A percentile compares a stretch with the other conserved stretches of the same genome.
Conservation (phyloP, 2,797 vertebrate species). For the Cossypha polioptera region DNA sequence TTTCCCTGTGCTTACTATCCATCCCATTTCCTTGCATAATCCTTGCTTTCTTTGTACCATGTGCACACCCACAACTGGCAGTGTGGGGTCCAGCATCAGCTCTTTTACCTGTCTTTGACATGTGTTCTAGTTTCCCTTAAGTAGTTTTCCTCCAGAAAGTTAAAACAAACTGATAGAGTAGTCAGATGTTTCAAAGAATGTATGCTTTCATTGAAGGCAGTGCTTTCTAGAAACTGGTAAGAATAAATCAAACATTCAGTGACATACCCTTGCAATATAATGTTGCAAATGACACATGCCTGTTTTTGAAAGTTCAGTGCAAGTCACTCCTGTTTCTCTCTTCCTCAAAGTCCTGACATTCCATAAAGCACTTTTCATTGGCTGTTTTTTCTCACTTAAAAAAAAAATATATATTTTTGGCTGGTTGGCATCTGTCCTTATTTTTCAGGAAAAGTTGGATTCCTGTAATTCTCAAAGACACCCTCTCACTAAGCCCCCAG, state of each 20-base stretch:
- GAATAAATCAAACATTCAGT: neutral
- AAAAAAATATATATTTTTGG: neutral
- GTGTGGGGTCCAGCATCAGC: neutral
- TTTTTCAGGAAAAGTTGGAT: neutral
- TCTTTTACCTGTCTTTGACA: neutral
- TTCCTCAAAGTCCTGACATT: neutral
- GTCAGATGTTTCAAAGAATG: neutral
- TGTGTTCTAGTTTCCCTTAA: neutral
- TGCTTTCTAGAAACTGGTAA: neutral
- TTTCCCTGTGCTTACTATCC: neutral
- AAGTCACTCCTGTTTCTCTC: neutral
- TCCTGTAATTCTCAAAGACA: neutral
- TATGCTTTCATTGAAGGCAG: neutral
- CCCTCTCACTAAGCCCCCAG: neutral
- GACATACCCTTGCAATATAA: neutral
- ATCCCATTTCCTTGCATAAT: neutral
- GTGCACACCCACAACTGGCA: fast-evolving
- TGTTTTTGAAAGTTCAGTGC: neutral
- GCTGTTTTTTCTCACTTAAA: neutral
- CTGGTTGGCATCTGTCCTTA: neutral
- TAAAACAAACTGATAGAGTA: neutral
- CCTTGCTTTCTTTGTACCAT: neutral
- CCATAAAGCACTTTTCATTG: neutral
- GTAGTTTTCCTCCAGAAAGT: neutral
- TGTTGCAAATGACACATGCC: neutral